A percentile compares a stretch with the other conserved stretches of the same genome.
These are phyloP conservation scores for Vombatus ursinus DNA, from an alignment of 2,113 vertebrate species.

Conservation along the genomic window DNA sequence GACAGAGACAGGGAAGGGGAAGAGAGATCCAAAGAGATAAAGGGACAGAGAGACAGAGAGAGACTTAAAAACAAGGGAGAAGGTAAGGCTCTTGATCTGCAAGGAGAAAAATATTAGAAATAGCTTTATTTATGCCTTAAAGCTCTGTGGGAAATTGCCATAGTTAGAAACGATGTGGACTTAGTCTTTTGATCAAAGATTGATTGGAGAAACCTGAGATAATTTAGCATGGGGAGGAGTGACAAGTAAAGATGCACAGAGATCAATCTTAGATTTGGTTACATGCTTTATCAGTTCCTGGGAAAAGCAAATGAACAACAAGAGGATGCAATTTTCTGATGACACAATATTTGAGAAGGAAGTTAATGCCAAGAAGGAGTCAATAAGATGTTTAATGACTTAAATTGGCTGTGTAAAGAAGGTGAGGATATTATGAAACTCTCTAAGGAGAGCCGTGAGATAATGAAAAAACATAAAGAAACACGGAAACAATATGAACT, in stretches of 20 bases:
- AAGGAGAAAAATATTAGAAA: neutral
- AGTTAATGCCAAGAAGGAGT: neutral
- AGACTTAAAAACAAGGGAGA: neutral
- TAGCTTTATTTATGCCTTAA: neutral
- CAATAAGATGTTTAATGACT: conserved; percentile 17
- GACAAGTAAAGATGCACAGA: conserved; percentile 2
- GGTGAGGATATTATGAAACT: neutral
- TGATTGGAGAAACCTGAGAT: neutral
- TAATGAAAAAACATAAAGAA: conserved; percentile 45
- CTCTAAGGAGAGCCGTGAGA: conserved; percentile 24
- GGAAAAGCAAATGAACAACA: conserved; percentile 29
- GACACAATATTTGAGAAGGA: neutral
- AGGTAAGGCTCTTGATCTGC: neutral
- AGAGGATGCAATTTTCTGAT: conserved; percentile 14
- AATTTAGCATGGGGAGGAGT: neutral
- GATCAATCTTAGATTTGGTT: conserved; percentile 16
- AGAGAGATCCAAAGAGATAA: neutral
- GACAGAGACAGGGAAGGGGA: neutral
- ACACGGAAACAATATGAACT: neutral
- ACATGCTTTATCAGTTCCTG: conserved; percentile 8
- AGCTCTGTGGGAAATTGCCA: neutral
- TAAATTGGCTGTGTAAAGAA: conserved; percentile 18
- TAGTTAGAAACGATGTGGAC: neutral
- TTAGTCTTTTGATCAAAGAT: neutral
- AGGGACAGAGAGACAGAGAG: neutral